Percentiles rank a stretch among this genome's conserved stretches.
Evolutionary conservation across 2,113 vertebrate species (phyloP).

Genomic region (Corynorhinus townsendii): DNA sequence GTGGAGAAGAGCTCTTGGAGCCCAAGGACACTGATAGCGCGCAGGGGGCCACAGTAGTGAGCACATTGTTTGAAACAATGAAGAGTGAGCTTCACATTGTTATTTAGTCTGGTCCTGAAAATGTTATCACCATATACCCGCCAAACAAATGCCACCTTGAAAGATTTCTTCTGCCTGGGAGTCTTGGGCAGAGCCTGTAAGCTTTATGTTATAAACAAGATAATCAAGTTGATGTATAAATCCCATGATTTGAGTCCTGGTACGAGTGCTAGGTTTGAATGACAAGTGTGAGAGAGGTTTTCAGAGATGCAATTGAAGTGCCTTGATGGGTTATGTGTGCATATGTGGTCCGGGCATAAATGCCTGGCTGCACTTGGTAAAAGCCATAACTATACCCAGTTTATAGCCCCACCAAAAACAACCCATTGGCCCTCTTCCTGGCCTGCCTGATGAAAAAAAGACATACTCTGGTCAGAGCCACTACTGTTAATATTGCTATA

Average conservation of each 20-base stretch:
- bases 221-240: background rate
- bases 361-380: background rate
- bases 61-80: background rate
- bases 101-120: background rate
- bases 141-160: background rate
- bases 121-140: background rate
- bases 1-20: background rate
- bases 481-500: background rate
- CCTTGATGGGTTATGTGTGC: background rate
- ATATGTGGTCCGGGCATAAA: too few relatives aligned
- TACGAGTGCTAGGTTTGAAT: background rate
- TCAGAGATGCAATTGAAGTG: background rate
- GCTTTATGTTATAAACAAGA: background rate
- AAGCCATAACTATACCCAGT: background rate
- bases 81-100: background rate
- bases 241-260: background rate
- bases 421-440: background rate
- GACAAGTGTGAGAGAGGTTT: background rate
- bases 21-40: background rate
- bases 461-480: background rate
- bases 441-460: background rate
- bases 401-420: background rate
- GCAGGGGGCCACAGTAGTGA: background rate
- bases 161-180: background rate
- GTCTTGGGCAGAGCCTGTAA: background rate